These are phyloP conservation scores for Musca domestica DNA, from an alignment of 1,140 invertebrate species.

Conservation along the genomic window DNA sequence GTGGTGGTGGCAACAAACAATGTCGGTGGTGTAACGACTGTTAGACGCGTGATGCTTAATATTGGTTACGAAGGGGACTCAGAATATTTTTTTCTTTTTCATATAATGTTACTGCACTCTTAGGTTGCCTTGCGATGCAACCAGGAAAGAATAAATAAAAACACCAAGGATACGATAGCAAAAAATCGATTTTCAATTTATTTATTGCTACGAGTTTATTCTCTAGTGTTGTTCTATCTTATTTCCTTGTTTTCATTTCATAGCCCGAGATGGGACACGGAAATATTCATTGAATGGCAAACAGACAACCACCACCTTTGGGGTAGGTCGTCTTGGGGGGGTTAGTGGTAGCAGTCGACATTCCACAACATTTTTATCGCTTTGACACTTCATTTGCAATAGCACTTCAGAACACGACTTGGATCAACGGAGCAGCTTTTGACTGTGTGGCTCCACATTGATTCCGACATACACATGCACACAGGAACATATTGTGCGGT, in stretches of 20 bases:
- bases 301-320: too few relatives aligned
- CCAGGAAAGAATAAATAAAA: neutral
- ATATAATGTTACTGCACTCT: neutral
- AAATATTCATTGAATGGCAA: too few relatives aligned
- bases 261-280: neutral
- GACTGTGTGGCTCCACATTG: too few relatives aligned
- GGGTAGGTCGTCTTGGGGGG: too few relatives aligned
- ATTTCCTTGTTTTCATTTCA: neutral
- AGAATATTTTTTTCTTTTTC: too few relatives aligned
- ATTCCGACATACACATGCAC: too few relatives aligned
- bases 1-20: too few relatives aligned
- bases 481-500: too few relatives aligned
- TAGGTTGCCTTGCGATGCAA: slow-evolving; percentile 4
- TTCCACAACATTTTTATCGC: slow-evolving; percentile 20
- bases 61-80: too few relatives aligned
- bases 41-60: too few relatives aligned
- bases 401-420: neutral
- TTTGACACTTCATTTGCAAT: slow-evolving; percentile 17
- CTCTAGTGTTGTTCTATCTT: neutral
- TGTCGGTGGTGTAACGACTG: too few relatives aligned
- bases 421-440: too few relatives aligned
- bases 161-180: neutral
- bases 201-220: slow-evolving; percentile 23
- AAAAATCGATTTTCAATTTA: slow-evolving; percentile 31
- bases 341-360: neutral